phyloP scores from a whole-genome alignment of 2,113 vertebrate species.

The Propithecus coquereli region DNA sequence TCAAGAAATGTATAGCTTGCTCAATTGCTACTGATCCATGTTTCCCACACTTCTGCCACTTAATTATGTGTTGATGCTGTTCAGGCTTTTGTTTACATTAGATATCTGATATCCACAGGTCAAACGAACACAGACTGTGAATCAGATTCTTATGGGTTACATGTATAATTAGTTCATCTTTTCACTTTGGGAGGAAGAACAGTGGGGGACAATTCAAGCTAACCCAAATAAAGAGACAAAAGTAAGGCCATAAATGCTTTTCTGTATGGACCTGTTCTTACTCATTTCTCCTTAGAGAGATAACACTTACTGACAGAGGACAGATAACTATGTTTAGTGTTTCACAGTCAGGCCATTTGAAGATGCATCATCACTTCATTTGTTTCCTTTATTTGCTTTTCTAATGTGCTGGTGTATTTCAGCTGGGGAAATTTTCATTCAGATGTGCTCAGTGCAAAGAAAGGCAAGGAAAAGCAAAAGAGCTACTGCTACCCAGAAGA shows the following conservation, averaged over 20 bases:
- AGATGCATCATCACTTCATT: constrained; percentile 74
- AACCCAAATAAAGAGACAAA: constrained; percentile 76
- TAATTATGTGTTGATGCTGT: constrained; percentile 56
- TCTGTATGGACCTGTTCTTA: constrained; percentile 63
- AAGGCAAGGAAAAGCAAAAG: not conserved
- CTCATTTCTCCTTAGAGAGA: constrained; percentile 72
- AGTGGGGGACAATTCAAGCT: constrained; percentile 49
- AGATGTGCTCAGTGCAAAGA: not conserved
- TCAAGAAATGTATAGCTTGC: constrained; percentile 52
- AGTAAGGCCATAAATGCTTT: constrained; percentile 71
- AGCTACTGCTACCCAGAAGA: constrained; percentile 27
- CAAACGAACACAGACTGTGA: constrained; percentile 76
- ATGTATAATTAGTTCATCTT: constrained; percentile 73
- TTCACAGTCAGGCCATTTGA: constrained; percentile 77
- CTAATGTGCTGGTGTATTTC: constrained; percentile 63
- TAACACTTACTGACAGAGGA: constrained; percentile 72
- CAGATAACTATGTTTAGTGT: constrained; percentile 75
- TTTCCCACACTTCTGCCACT: constrained; percentile 59
- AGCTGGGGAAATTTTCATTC: constrained; percentile 70
- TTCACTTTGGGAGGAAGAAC: constrained; percentile 68
- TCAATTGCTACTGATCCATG: constrained; percentile 48
- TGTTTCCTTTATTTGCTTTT: constrained; percentile 73
- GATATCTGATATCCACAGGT: constrained; percentile 69
- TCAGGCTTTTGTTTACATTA: constrained; percentile 73
- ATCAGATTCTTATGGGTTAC: constrained; percentile 66